Percentiles rank a stretch among this genome's conserved stretches.
phyloP scores from a whole-genome alignment of 53 echinoderm and acorn worm genomes.

The Luidia sarsii region DNA sequence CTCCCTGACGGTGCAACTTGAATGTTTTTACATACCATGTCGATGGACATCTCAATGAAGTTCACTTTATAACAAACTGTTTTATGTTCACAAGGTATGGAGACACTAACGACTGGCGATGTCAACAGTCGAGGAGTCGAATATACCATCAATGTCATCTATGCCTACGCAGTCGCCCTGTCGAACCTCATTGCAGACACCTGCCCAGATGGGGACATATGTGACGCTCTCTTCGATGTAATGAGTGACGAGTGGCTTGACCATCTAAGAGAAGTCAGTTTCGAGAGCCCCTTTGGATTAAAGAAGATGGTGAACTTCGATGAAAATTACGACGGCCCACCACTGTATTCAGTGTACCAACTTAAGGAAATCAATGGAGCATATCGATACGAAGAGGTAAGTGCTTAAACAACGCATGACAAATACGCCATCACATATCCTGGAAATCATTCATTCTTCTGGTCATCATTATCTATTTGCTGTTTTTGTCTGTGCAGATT shows the following conservation, averaged over 20 bases:
- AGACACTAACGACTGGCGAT: constrained; percentile 1
- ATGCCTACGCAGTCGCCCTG: constrained; percentile 49
- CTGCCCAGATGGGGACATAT: constrained; percentile 11
- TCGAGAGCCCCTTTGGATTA: constrained; percentile 46
- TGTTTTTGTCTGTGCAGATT: too few species aligned
- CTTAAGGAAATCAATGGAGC: background rate
- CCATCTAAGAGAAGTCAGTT: constrained; percentile 40
- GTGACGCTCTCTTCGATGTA: constrained; percentile 15
- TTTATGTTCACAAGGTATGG: constrained; percentile 2
- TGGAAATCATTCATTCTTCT: too few species aligned
- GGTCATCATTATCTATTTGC: too few species aligned
- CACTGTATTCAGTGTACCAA: constrained; percentile 17
- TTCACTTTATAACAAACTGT: too few species aligned
- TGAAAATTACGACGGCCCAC: constrained; percentile 59
- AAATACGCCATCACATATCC: too few species aligned
- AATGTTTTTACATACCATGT: background rate
- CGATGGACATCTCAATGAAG: background rate
- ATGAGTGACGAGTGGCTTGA: constrained; percentile 47
- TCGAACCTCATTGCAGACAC: constrained; percentile 41
- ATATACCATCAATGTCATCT: constrained; percentile 47
- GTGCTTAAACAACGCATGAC: too few species aligned
- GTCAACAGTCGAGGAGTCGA: constrained; percentile 13
- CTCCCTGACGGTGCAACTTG: background rate
- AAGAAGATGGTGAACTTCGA: constrained; percentile 58
- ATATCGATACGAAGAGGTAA: constrained; percentile 5